Conservation (phyloP, 1,140 invertebrate genomes). For the Thaumatotibia leucotreta region DNA sequence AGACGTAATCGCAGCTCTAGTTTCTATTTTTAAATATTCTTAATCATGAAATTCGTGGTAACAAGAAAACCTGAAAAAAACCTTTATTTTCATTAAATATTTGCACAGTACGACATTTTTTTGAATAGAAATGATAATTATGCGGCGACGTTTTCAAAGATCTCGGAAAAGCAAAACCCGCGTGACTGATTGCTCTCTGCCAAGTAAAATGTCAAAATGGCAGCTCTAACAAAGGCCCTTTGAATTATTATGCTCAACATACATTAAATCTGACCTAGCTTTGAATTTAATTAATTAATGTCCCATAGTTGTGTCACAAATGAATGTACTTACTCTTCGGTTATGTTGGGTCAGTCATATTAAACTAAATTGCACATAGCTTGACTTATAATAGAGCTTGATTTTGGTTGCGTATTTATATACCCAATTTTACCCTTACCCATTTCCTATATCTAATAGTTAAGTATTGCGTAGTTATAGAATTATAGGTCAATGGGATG, state of each 20-base stretch:
- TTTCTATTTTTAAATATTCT: too few species aligned
- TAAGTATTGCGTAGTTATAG: too few species aligned
- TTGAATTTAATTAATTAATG: slow-evolving; percentile 1
- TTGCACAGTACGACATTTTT: background rate
- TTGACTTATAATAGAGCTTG: too few species aligned
- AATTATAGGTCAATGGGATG: too few species aligned
- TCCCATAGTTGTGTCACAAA: background rate
- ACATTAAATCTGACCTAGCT: background rate
- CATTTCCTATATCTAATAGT: too few species aligned
- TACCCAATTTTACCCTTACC: too few species aligned
- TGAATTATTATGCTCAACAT: slow-evolving; percentile 3
- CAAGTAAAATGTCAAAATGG: background rate
- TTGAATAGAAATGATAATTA: background rate
- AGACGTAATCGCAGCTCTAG: too few species aligned
- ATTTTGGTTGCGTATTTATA: too few species aligned
- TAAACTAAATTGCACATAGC: background rate
- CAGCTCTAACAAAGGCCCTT: background rate
- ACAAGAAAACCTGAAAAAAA: too few species aligned
- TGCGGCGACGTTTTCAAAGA: background rate
- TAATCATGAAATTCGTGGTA: too few species aligned
- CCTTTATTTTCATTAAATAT: background rate
- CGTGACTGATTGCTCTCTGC: background rate
- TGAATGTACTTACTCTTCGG: background rate
- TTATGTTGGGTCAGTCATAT: background rate
- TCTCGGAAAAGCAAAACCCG: background rate